Percentiles rank a stretch among this genome's conserved stretches.
Conservation (phyloP, 2,113 vertebrate genomes). For the Hypanus sabinus region DNA sequence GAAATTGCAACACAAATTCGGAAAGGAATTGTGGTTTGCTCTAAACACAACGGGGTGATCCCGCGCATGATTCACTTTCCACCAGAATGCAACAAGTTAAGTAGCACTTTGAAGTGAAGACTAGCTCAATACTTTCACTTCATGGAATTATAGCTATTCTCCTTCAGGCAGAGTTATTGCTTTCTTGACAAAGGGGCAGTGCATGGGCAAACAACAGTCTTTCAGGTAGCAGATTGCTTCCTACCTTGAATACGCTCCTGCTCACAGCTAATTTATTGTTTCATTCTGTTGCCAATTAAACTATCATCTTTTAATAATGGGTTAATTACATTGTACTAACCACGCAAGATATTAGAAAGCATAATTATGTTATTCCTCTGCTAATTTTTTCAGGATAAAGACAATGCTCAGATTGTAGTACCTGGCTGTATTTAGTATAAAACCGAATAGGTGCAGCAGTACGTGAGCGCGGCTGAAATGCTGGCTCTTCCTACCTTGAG, state of each 20-base stretch:
- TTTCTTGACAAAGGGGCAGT: neutral
- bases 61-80: neutral
- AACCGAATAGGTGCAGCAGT: neutral
- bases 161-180: neutral
- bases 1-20: neutral
- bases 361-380: constrained; percentile 25
- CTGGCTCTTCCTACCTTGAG: neutral
- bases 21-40: neutral
- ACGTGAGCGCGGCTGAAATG: neutral
- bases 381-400: constrained; percentile 1
- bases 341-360: neutral
- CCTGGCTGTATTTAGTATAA: neutral
- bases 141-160: neutral
- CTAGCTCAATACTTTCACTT: neutral
- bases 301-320: constrained; percentile 19
- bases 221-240: neutral
- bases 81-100: constrained; percentile 18
- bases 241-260: constrained; percentile 22
- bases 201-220: neutral
- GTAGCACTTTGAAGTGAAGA: neutral
- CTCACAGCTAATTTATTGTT: constrained; percentile 7
- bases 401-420: neutral
- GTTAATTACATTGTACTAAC: constrained; percentile 25
- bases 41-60: neutral
- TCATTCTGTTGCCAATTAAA: constrained; percentile 29